These are phyloP conservation scores for Eupithecia dodoneata DNA, from an alignment of 2,888 invertebrate species.

Conservation along the genomic window DNA sequence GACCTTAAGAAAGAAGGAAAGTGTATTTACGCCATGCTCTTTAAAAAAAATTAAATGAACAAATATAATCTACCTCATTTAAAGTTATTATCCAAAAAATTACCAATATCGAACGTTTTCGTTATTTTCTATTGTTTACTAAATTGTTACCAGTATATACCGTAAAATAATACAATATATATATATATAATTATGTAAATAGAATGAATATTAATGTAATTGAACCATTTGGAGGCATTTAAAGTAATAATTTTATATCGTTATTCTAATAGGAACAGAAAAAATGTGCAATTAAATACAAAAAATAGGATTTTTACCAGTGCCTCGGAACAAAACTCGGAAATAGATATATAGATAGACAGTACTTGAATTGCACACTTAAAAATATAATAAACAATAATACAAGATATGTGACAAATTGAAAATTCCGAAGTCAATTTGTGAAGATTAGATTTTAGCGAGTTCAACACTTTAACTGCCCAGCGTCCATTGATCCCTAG, in stretches of 20 bases:
- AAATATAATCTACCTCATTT: not conserved
- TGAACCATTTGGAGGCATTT: not conserved
- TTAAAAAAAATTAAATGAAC: not conserved
- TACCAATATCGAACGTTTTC: not conserved
- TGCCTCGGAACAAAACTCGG: not conserved
- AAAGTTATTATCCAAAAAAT: not conserved
- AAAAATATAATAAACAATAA: too few species aligned
- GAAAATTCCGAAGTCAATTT: too few species aligned
- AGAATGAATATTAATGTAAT: not conserved
- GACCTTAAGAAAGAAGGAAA: not conserved
- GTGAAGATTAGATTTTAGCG: not conserved
- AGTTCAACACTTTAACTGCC: not conserved
- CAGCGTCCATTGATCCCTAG: not conserved
- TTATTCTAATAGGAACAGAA: not conserved
- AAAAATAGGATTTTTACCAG: not conserved
- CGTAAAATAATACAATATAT: not conserved
- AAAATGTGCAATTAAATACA: not conserved
- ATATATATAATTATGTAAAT: not conserved
- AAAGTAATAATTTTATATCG: not conserved
- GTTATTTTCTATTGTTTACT: not conserved
- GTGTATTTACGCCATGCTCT: too few species aligned
- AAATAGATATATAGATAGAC: too few species aligned
- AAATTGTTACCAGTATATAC: conserved; percentile 42
- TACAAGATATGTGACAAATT: too few species aligned
- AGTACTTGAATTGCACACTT: too few species aligned